A percentile compares a stretch with the other conserved stretches of the same genome.
Conservation (phyloP, 2,888 invertebrate genomes). For the Acrobeloides nanus region DNA sequence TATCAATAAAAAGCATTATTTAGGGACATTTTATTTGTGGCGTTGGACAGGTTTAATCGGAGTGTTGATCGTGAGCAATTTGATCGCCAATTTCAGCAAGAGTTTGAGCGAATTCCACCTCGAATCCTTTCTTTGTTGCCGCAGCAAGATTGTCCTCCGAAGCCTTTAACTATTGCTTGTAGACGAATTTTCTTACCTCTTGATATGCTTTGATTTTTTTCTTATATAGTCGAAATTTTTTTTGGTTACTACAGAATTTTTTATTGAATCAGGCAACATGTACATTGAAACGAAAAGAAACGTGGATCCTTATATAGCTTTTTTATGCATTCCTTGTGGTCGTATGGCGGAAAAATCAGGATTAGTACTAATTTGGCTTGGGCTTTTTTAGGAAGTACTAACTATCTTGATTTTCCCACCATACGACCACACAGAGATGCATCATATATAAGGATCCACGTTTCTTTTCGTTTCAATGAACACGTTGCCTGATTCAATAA, state of each 20-base stretch:
- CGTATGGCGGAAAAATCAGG: too few species aligned
- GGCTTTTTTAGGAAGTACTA: conserved; percentile 7
- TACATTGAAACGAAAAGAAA: too few species aligned
- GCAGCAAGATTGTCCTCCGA: conserved; percentile 32
- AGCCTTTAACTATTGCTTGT: conserved; percentile 36
- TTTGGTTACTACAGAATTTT: too few species aligned
- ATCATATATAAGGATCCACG: too few species aligned
- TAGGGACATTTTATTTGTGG: conserved; percentile 46
- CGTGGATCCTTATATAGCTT: too few species aligned
- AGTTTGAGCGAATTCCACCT: conserved; percentile 37
- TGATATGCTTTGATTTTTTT: conserved; percentile 21
- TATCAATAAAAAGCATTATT: conserved; percentile 8
- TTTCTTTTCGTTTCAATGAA: too few species aligned
- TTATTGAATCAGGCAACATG: too few species aligned
- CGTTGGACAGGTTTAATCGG: conserved; percentile 37
- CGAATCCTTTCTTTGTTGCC: conserved; percentile 37
- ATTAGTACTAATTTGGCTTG: too few species aligned
- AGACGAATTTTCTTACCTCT: conserved; percentile 45
- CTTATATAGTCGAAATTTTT: conserved; percentile 5
- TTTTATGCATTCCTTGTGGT: too few species aligned
- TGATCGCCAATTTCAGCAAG: conserved; percentile 33
- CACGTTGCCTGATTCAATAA: too few species aligned
- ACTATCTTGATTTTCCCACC: too few species aligned
- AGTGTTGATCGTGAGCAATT: conserved; percentile 41
- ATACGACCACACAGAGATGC: too few species aligned